These are phyloP conservation scores for Drosophila orosa DNA, from an alignment of 1,140 invertebrate species.

Conservation along the genomic window DNA sequence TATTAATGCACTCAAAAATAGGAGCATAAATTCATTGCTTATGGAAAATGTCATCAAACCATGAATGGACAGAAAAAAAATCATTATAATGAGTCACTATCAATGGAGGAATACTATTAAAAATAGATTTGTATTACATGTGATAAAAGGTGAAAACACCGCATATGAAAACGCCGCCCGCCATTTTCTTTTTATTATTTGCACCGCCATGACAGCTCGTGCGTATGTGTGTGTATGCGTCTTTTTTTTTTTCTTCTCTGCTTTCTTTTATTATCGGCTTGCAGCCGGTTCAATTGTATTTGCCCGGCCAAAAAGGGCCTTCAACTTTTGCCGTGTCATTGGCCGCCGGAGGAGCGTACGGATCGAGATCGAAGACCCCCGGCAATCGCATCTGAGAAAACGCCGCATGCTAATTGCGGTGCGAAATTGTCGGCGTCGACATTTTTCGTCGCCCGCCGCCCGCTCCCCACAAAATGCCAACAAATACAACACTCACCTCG, in stretches of 20 bases:
- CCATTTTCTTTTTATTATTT: constrained; percentile 72
- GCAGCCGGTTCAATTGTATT: constrained; percentile 25
- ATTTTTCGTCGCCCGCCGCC: constrained; percentile 13
- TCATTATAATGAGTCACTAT: background rate
- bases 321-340: constrained; percentile 24
- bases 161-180: constrained; percentile 54
- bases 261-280: background rate
- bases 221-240: constrained; percentile 18
- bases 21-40: background rate
- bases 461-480: background rate
- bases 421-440: constrained; percentile 44
- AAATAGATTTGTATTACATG: constrained; percentile 8
- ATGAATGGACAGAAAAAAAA: background rate
- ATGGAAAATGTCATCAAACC: background rate
- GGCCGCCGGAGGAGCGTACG: constrained; percentile 14
- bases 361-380: constrained; percentile 13
- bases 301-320: background rate
- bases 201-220: constrained; percentile 31
- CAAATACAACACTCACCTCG: constrained; percentile 62
- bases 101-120: constrained; percentile 4
- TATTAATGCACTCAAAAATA: background rate
- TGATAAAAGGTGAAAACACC: constrained; percentile 43
- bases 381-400: background rate
- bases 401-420: constrained; percentile 11
- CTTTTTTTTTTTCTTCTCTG: constrained; percentile 1